Base-by-base conservation (phyloP, 2,888 invertebrate species). In the Adela reaumurella region DNA sequence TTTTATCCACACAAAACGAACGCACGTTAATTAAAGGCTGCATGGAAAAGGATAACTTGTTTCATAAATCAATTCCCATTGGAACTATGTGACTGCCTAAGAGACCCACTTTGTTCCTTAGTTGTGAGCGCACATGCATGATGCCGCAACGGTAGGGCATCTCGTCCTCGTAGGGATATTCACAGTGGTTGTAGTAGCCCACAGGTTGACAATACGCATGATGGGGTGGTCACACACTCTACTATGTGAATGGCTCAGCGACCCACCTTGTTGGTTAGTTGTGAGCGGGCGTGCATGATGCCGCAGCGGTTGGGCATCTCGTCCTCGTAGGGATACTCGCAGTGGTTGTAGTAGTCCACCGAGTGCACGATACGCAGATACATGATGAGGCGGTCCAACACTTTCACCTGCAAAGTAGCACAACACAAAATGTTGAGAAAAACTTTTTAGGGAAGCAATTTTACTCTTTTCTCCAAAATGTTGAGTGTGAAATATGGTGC, bases 281-380 rank as follows among this genome's bases (percentile, higher is more conserved):
- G 88, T 2, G 97, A 97, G 46, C 99, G 84, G 0, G 96, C 96
- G 64, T 99, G 99, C 83, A 99, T 92, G 57, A 99, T 96, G 10
- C 98, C 98, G 70, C 98, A 97, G 35, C 97, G 84, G 70, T 99
- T 98, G 0, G 99, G 99, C 99, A 99, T 99, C 70, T 97, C 97
- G 67, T 99, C 99, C 70, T 99, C 99, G 61, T 97, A 96, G 0
- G 97, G 96, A 73, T 99, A 99, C 65, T 99, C 98, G 63, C 95
- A 96, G 63, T 96, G 96, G 74, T 97, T 97, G 76, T 99, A 99
- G 68, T 95, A 99, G 70, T 99, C 99, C 48, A 99, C 92, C 0
- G 98, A 98, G 70, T 99, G 97, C 1, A 99, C 99, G 45, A 99
- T 84, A 46, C 99, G 86, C 59, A 99, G 77, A 67, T 99, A 99